Evolutionary conservation across 2,113 vertebrate genomes (phyloP).

Genomic region (Lates calcarifer): DNA sequence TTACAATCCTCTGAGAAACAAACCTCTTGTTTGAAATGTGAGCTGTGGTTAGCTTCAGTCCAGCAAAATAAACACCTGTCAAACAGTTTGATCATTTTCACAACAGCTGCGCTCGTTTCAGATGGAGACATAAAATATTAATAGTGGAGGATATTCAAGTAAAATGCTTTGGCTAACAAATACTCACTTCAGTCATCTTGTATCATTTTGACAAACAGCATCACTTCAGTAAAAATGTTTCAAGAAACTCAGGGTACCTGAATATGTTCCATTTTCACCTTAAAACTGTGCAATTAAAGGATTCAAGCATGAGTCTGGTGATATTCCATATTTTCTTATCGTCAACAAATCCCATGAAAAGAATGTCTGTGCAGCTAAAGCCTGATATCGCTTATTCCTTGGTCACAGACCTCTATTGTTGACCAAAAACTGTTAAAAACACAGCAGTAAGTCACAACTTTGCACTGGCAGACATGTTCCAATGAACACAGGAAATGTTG

Average conservation of each 20-base stretch:
- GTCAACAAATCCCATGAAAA: slow-evolving; percentile 1
- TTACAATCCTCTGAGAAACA: not conserved
- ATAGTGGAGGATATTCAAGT: slow-evolving; percentile 23
- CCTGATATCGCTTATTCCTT: not conserved
- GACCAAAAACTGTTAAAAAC: too few relatives aligned
- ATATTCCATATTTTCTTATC: not conserved
- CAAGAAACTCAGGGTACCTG: slow-evolving; percentile 46
- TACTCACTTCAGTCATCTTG: not conserved
- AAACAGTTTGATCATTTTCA: not conserved
- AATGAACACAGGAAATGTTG: not conserved
- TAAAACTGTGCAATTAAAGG: not conserved
- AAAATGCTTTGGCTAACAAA: slow-evolving; percentile 20
- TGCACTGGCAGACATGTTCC: not conserved
- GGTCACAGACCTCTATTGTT: not conserved
- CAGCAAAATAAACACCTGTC: slow-evolving; percentile 18
- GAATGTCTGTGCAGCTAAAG: not conserved
- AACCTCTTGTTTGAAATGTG: not conserved
- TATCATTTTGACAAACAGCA: slow-evolving; percentile 3
- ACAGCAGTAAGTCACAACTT: too few relatives aligned
- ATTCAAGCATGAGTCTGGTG: not conserved
- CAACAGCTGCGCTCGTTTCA: not conserved
- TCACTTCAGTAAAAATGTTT: slow-evolving; percentile 27
- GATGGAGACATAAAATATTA: slow-evolving; percentile 1
- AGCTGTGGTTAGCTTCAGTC: not conserved
- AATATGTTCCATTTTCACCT: slow-evolving; percentile 9